Base-by-base conservation (phyloP, 2,888 invertebrate genomes). In the Drosophila crucigera region DNA sequence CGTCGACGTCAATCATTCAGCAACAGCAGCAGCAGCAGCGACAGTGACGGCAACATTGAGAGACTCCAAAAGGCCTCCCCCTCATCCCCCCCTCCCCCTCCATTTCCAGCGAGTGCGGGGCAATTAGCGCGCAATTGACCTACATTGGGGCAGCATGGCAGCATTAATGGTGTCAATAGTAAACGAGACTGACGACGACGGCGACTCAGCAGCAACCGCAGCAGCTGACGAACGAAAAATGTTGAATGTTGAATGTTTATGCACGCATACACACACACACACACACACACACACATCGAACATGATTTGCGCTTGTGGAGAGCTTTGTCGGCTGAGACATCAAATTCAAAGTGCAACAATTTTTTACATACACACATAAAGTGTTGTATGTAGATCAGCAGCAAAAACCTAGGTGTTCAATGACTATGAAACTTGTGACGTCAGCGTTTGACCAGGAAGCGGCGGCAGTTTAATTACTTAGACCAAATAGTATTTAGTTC, bases 81-180 rank as follows among this genome's bases (percentile, higher is more conserved):
- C 7, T 28, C 37, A 4, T 53, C n/a, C 16, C 2, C 16, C 10
- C 53, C 22, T 1, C 25, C 25, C 25, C 25, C 25, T 2, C 25
- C 16, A 41, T 47, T 47, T 67, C 62, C 68, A 78, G 84, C 82
- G 80, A 86, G 87, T 89, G 89, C 89, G 84, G 89, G 88, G 88
- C 89, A 89, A 89, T 89, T 89, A 89, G 89, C 91, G 91, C 88
- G 91, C 91, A 89, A 91, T 89, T 89, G 89, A 89, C 89, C 89
- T 91, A 89, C 91, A 89, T 89, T 89, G 88, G 73, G 83, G 82
- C 88, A 84, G 80, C 81, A 58, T 76, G 80, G 80, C 80, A 78
- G 81, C 90, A 87, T 88, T 89, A 89, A 89, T 89, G 89, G 91
- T 91, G 89, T 89, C 89, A 89, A 91, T 89, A 89, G 91, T 90